A percentile compares a stretch with the other conserved stretches of the same genome.
Evolutionary conservation across 1,140 invertebrate species (phyloP).

Genomic region (Mizuhopecten yessoensis): DNA sequence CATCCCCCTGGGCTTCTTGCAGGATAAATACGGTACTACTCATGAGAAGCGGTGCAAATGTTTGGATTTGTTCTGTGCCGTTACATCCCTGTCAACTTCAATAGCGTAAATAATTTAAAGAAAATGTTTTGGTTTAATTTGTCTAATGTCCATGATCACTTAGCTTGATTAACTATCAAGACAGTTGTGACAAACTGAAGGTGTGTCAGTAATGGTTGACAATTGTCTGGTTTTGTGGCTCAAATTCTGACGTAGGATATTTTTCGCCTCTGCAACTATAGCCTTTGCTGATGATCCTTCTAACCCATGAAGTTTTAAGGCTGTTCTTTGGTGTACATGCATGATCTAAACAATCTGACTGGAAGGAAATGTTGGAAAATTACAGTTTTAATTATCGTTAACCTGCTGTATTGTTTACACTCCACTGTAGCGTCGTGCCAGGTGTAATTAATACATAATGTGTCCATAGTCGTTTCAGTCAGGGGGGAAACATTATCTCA

Average conservation of each 20-base stretch:
- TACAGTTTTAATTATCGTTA: no score
- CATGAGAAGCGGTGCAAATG: neutral
- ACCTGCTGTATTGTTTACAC: no score
- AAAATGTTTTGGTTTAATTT: slow-evolving; percentile 8
- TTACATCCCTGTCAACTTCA: neutral
- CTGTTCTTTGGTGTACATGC: neutral
- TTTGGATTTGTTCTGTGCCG: neutral
- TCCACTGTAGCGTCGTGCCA: no score
- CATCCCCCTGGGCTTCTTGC: no score
- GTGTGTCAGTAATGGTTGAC: neutral
- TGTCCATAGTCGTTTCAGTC: neutral
- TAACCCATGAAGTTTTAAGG: no score
- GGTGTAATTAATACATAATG: no score
- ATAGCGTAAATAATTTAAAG: neutral
- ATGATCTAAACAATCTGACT: neutral
- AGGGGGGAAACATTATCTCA: neutral
- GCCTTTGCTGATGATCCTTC: no score
- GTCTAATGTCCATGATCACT: neutral
- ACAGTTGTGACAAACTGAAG: neutral
- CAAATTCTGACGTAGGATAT: neutral
- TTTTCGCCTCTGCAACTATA: neutral
- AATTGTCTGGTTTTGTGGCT: neutral
- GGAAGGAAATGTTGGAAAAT: neutral
- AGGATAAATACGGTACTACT: neutral
- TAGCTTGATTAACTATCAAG: neutral